Evolutionary conservation across 2,113 vertebrate species (phyloP), one percentile per base, ranked within the genome.

Genomic region (Burhinus bistriatus): DNA sequence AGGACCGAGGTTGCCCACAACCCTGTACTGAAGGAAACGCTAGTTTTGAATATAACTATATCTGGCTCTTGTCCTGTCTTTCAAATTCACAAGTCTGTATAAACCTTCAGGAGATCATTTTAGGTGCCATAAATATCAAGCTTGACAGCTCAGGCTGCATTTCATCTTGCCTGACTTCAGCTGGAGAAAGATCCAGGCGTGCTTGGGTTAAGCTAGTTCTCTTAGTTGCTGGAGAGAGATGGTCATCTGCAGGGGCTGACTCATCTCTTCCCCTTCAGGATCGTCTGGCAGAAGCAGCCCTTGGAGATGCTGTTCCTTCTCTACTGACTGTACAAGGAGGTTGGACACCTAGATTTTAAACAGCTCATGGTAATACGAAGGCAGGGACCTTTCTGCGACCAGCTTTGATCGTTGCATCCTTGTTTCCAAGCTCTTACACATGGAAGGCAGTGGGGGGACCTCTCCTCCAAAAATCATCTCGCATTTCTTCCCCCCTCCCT

Each of bases 301-400:
- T 18, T 7, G 76, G 87, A 83, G 66, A 34, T 18, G 76, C 76
- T 47, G 42, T 29, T 90, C 25, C 45, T 58, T 45, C 51, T 27
- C 57, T 20, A 2, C 61, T 45, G 79, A 0, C 70, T 13, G 20
- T 19, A 9, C 7, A 1, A 12, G 57, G 61, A 7, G 34, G 8
- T 22, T 34, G 49, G 69, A 8, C 44, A 6, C 58, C 15, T 4
- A 1, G 26, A 1, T 3, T 62, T 38, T 16, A 2, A 47, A 5
- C 64, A 16, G 42, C 55, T 15, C 2, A 13, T 1, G 26, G 59
- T 7, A 6, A 4, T 0, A 0, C 0, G 19, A 40, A 32, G 42
- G 49, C 54, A 9, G 23, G 42, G 19, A 16, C 38, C 34, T 20
- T 45, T 22, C 75, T 30, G 30, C 5, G 0, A 3, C 52, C 58